Percentiles rank a stretch among this genome's conserved stretches.
Conservation (phyloP, 2,888 invertebrate species). For the Caenorhabditis drosophilae region DNA sequence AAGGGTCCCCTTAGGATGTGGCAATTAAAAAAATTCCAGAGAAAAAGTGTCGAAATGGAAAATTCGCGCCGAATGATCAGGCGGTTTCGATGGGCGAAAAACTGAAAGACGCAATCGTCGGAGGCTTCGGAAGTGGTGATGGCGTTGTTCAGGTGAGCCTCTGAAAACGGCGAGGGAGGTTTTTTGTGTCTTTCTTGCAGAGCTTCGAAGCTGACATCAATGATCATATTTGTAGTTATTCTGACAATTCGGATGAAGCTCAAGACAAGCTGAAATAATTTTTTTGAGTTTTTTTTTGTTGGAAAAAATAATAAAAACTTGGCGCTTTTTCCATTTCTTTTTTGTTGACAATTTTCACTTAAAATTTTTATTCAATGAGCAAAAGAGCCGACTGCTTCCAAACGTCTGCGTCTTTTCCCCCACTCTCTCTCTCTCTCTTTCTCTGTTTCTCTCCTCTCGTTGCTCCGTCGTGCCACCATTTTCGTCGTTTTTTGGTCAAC, state of each 20-base stretch:
- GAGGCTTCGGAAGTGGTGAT: constrained; percentile 37
- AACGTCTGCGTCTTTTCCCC: too few species aligned
- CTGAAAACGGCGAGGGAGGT: too few species aligned
- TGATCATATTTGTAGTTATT: constrained; percentile 49
- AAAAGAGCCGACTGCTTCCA: too few species aligned
- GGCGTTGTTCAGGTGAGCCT: constrained; percentile 29
- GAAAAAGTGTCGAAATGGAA: constrained; percentile 29
- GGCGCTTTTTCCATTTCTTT: not conserved
- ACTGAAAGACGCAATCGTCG: constrained; percentile 45
- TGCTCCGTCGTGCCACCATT: too few species aligned
- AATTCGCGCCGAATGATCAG: constrained; percentile 47
- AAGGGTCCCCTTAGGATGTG: not conserved
- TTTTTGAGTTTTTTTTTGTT: too few species aligned
- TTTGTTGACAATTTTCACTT: not conserved
- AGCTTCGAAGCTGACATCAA: constrained; percentile 46
- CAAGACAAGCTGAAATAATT: too few species aligned
- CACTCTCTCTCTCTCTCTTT: too few species aligned
- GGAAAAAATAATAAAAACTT: not conserved
- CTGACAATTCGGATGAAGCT: constrained; percentile 18
- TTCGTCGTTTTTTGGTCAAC: not conserved
- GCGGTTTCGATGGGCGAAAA: constrained; percentile 53
- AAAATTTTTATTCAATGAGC: too few species aligned
- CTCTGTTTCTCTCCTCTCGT: too few species aligned
- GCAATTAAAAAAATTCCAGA: not conserved
- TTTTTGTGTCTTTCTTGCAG: constrained; percentile 11